These are phyloP conservation scores for Oreortyx pictus DNA, from an alignment of 2,797 vertebrate genomes.

Conservation along the genomic window DNA sequence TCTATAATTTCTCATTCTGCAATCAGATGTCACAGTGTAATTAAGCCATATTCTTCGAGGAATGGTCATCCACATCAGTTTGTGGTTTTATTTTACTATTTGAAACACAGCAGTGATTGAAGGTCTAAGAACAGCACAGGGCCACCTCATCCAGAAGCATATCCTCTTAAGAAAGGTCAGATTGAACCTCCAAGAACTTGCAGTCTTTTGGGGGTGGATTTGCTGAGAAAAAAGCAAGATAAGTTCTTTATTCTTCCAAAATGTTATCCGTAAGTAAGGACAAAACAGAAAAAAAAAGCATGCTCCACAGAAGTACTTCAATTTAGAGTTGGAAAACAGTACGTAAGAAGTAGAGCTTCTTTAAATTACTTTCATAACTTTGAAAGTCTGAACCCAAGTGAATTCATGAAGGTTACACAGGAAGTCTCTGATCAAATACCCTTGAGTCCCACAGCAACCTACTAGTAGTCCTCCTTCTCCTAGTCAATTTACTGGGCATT, in stretches of 20 bases:
- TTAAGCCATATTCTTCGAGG: neutral
- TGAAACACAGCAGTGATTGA: neutral
- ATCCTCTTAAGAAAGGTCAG: neutral
- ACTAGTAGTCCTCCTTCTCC: neutral
- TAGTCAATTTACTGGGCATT: neutral
- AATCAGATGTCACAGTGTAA: neutral
- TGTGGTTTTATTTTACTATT: conserved; percentile 17
- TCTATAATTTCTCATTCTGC: neutral
- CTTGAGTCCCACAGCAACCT: neutral
- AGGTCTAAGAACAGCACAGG: neutral
- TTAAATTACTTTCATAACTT: neutral
- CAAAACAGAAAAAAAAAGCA: neutral
- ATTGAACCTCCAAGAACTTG: neutral
- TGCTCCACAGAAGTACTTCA: neutral
- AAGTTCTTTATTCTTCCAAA: conserved; percentile 19
- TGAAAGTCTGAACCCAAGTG: neutral
- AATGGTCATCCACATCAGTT: neutral
- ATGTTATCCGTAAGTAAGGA: neutral
- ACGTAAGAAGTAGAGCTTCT: neutral
- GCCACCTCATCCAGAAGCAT: neutral
- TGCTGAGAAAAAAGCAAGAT: neutral
- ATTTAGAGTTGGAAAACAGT: neutral
- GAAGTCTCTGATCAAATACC: neutral
- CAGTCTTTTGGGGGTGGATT: neutral
- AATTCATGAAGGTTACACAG: neutral